phyloP scores from a whole-genome alignment of 1,140 invertebrate genomes.

The Augochlora pura region DNA sequence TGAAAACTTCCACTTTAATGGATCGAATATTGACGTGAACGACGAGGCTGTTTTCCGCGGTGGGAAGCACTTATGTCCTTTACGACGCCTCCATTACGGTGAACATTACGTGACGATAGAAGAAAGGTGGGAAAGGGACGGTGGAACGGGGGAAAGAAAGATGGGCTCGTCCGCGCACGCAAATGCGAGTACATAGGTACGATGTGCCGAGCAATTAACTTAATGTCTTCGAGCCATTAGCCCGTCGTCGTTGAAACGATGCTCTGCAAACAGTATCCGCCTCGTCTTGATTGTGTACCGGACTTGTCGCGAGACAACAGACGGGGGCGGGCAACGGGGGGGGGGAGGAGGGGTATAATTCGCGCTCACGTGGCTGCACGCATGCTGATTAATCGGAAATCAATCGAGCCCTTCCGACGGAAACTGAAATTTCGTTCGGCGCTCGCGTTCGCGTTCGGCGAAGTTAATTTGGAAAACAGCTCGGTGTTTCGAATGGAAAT shows the following conservation, averaged over 20 bases:
- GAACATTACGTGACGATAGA: conserved; percentile 59
- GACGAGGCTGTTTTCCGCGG: conserved; percentile 35
- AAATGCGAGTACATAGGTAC: conserved; percentile 62
- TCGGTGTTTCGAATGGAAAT: too few relatives aligned
- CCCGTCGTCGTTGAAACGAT: conserved; percentile 55
- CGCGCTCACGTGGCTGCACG: conserved; percentile 17
- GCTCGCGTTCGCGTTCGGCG: too few relatives aligned
- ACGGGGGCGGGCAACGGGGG: conserved; percentile 3
- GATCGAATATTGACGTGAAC: conserved; percentile 40
- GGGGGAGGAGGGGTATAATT: conserved; percentile 31
- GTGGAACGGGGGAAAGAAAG: conserved; percentile 52
- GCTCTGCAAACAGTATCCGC: conserved; percentile 62
- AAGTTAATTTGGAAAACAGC: too few relatives aligned
- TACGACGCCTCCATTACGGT: conserved; percentile 62
- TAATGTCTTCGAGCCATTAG: conserved; percentile 69
- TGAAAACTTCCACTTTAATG: conserved; percentile 52
- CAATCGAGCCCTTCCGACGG: conserved; percentile 46
- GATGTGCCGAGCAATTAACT: conserved; percentile 68
- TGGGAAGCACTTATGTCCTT: conserved; percentile 52
- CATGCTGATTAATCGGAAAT: conserved; percentile 59
- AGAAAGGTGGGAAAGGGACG: conserved; percentile 18
- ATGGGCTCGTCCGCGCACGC: conserved; percentile 57
- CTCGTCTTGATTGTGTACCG: conserved; percentile 59
- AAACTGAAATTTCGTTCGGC: conserved; percentile 9
- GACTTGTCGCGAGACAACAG: conserved; percentile 43